Percentiles rank a stretch among this genome's conserved stretches.
Evolutionary conservation across 2,113 vertebrate species (phyloP).

Genomic region (Deroptyus accipitrinus): DNA sequence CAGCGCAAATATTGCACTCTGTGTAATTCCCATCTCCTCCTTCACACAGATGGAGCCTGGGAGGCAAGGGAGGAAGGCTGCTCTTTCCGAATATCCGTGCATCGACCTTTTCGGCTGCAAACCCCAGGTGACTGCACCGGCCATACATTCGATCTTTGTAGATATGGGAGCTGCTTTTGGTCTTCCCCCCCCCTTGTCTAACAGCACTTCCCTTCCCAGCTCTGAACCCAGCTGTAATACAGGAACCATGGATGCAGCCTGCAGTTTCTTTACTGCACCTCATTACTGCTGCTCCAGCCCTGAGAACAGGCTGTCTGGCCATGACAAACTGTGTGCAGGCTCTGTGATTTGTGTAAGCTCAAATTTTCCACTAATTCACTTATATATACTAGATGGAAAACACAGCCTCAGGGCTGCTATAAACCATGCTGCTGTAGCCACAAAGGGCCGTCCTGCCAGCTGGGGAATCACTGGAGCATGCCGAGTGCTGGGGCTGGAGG

Average conservation of each 20-base stretch:
- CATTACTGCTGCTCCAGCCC: not conserved
- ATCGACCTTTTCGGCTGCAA: not conserved
- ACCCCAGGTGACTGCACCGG: not conserved
- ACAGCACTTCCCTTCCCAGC: not conserved
- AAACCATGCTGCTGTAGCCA: conserved; percentile 34
- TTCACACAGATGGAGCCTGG: not conserved
- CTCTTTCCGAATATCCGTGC: not conserved
- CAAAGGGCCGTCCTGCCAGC: conserved; percentile 5
- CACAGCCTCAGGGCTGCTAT: conserved; percentile 52
- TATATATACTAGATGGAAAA: conserved; percentile 35
- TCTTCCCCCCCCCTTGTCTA: not conserved
- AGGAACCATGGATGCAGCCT: not conserved
- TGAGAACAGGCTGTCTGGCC: conserved; percentile 1
- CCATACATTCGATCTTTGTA: not conserved
- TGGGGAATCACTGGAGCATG: conserved; percentile 7
- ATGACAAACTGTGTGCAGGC: not conserved
- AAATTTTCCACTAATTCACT: conserved; percentile 61
- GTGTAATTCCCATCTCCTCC: not conserved
- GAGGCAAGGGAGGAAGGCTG: not conserved
- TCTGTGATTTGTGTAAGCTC: conserved; percentile 45
- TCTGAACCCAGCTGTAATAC: not conserved
- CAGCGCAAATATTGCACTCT: not conserved
- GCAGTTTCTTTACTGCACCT: not conserved
- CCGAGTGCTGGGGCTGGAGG: not conserved
- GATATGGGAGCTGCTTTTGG: not conserved